phyloP scores from a whole-genome alignment of 1,140 invertebrate species.

The Penaeus chinensis region DNA sequence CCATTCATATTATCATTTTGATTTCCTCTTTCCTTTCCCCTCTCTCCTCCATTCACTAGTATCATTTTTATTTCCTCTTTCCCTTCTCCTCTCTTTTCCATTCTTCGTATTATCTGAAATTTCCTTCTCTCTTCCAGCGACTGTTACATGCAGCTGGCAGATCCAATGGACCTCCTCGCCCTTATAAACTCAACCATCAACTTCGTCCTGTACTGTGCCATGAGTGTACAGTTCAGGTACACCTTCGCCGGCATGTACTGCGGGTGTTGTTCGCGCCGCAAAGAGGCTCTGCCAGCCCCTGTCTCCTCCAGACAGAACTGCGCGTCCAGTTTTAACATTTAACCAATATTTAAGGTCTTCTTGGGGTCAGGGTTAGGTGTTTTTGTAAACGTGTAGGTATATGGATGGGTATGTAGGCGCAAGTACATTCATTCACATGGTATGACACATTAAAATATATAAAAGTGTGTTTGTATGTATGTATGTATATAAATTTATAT shows the following conservation, averaged over 20 bases:
- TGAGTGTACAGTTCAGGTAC: conserved; percentile 90
- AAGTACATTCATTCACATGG: too few relatives aligned
- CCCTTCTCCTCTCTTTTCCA: not conserved
- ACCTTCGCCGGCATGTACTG: conserved; percentile 83
- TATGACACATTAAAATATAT: too few relatives aligned
- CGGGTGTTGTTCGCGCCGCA: not conserved
- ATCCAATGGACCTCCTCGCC: conserved; percentile 91
- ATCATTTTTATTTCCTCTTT: too few relatives aligned
- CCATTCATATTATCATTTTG: too few relatives aligned
- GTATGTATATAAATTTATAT: too few relatives aligned
- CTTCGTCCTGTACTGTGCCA: conserved; percentile 93
- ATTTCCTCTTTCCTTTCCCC: too few relatives aligned
- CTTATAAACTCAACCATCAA: conserved; percentile 92
- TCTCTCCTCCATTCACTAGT: too few relatives aligned
- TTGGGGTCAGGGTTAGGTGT: too few relatives aligned
- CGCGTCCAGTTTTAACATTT: not conserved
- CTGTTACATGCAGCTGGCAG: conserved; percentile 76
- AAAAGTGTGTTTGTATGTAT: too few relatives aligned
- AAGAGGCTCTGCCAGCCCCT: not conserved
- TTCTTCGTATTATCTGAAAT: not conserved
- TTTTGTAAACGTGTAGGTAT: too few relatives aligned
- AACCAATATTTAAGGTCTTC: too few relatives aligned
- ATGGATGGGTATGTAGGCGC: too few relatives aligned
- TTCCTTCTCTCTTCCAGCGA: conserved; percentile 26
- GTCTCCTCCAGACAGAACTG: not conserved